phyloP scores from a whole-genome alignment of 2,113 vertebrate genomes.

The Natator depressus region DNA sequence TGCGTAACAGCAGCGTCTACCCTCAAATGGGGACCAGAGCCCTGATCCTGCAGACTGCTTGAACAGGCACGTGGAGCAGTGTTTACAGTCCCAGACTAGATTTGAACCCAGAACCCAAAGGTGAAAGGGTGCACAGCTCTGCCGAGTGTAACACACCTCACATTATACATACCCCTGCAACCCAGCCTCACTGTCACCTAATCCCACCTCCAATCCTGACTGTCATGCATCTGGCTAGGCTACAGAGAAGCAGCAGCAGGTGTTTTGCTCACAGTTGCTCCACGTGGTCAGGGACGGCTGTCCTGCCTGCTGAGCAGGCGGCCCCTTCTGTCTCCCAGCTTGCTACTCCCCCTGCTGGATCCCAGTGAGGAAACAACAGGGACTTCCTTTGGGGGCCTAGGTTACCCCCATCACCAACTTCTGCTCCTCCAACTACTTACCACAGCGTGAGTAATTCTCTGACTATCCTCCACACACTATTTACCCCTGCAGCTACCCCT shows the following conservation, averaged over 20 bases:
- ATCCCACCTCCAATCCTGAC: accelerated
- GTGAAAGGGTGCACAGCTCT: not conserved
- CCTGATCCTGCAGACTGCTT: not conserved
- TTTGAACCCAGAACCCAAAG: not conserved
- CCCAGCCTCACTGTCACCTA: constrained; percentile 49
- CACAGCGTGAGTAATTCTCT: not conserved
- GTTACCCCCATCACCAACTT: not conserved
- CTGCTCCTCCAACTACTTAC: not conserved
- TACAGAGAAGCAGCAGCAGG: not conserved
- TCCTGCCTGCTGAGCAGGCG: not conserved
- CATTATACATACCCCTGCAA: constrained; percentile 59
- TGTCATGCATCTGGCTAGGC: not conserved
- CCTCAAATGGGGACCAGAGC: accelerated
- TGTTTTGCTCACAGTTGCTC: not conserved
- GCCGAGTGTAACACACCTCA: constrained; percentile 45
- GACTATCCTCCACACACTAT: not conserved
- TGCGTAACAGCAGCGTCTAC: not conserved
- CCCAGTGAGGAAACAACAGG: not conserved
- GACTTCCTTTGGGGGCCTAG: not conserved
- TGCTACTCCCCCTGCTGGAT: not conserved
- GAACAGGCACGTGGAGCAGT: accelerated
- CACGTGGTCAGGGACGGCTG: not conserved
- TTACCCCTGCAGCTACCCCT: not conserved
- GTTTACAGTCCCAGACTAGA: accelerated
- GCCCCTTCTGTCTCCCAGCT: not conserved